Evolutionary conservation across 64 coral and sea anemone species (phyloP), one percentile per base, ranked within the genome.

Genomic region (Montipora capricornis): DNA sequence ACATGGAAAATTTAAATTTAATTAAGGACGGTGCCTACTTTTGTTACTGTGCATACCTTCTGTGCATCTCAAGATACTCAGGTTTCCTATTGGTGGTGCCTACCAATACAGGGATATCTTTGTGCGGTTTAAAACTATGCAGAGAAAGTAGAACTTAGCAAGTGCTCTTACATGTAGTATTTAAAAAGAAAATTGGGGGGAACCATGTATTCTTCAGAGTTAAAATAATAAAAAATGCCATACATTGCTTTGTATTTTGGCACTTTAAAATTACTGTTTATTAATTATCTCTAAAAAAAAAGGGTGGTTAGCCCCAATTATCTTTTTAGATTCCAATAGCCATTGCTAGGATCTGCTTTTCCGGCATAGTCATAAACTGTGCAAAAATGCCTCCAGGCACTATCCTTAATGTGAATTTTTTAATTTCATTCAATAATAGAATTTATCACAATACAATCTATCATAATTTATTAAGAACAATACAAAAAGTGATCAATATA

Each of bases 181-280:
- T 68, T 68, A 68, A 68, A 68, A 68, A 4, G 64, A 68, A 68
- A 68, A 68, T 68, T 68, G 64, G 64, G 64, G 64, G 64, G 11
- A 68, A 68, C 64, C 64, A 68, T 68, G 64, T 68, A 68, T 68
- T 68, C 64, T 68, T 68, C 64, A 68, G 7, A 68, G 64, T 16
- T 68, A 68, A 68, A 68, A 68, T 68, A 68, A 68, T 68, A 68
- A 68, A 68, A 68, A 68, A 68, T 68, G 64, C 64, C 64, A 68
- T 68, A 68, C 64, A 68, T 68, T 68, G 17, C 64, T 68, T 68
- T 68, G 64, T 68, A 68, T 68, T 68, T 68, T 68, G 15, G 9
- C 64, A 68, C 64, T 68, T 68, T 68, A 68, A 19, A 68, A 68
- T 68, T 68, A 68, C 17, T 68, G 64, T 68, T 68, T 68, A 68